Conservation (phyloP, 1,140 invertebrate species). For the Aphelenchoides avenae region DNA sequence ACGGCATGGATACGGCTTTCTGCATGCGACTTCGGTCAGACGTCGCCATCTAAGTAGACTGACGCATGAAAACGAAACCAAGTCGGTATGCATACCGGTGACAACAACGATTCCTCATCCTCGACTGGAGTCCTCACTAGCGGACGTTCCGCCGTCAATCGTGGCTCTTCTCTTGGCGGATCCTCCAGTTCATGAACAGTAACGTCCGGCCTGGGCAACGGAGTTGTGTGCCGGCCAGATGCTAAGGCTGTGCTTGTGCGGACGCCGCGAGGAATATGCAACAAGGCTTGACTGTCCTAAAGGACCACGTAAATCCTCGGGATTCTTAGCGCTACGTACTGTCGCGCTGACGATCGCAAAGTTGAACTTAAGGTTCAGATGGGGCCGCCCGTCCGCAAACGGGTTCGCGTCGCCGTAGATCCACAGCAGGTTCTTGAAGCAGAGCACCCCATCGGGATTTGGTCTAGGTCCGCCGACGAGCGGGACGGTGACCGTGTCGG, state of each 20-base stretch:
- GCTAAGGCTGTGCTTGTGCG: not conserved
- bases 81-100: too few relatives aligned
- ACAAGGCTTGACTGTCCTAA: constrained; percentile 15
- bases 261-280: constrained; percentile 17
- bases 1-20: too few relatives aligned
- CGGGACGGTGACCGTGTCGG: constrained; percentile 42
- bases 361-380: constrained; percentile 6
- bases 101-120: too few relatives aligned
- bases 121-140: too few relatives aligned
- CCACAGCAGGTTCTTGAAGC: constrained; percentile 26
- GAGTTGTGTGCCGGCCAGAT: not conserved
- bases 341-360: constrained; percentile 31
- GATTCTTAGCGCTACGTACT: constrained; percentile 6
- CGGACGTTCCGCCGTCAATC: too few relatives aligned
- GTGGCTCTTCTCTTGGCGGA: too few relatives aligned
- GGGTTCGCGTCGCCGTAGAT: constrained; percentile 6
- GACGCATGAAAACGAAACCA: too few relatives aligned
- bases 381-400: not conserved
- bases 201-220: constrained; percentile 13
- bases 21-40: too few relatives aligned
- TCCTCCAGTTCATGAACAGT: constrained; percentile 6
- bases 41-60: too few relatives aligned
- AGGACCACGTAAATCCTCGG: not conserved
- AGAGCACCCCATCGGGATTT: constrained; percentile 32
- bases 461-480: constrained; percentile 39